Percentiles rank a stretch among this genome's conserved stretches.
Conservation (phyloP, 2,113 vertebrate species). For the Setophaga petechia region DNA sequence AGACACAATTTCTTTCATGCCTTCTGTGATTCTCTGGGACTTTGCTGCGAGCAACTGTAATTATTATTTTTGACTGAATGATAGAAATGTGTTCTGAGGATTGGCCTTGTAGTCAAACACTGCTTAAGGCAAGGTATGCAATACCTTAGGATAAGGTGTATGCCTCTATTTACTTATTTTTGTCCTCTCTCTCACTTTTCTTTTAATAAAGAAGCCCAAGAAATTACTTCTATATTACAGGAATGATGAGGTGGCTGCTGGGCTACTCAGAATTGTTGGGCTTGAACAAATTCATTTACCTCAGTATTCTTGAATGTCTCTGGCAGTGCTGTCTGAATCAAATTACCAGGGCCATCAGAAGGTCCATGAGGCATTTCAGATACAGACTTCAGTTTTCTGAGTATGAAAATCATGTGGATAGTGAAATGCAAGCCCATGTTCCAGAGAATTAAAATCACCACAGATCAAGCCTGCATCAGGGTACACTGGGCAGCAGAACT, state of each 20-base stretch:
- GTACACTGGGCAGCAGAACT: neutral
- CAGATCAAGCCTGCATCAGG: neutral
- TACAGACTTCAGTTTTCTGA: neutral
- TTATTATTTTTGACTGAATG: neutral
- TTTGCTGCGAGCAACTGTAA: neutral
- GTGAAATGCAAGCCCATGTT: neutral
- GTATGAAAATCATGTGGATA: neutral
- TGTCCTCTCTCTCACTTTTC: accelerated
- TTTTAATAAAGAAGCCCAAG: neutral
- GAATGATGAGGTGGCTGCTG: neutral
- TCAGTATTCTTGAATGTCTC: neutral
- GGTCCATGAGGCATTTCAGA: neutral
- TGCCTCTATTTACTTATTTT: neutral
- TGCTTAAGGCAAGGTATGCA: neutral
- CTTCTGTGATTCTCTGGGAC: neutral
- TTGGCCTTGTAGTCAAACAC: neutral
- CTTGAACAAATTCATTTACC: neutral
- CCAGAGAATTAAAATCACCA: neutral
- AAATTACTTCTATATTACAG: neutral
- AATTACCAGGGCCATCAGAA: neutral
- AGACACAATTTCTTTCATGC: neutral
- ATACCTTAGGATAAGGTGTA: neutral
- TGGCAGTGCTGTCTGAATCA: neutral
- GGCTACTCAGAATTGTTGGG: neutral
- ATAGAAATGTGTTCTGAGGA: neutral